Evolutionary conservation across 2,797 vertebrate genomes (phyloP), one percentile per base, ranked within the genome.

Genomic region (Schizothorax lantsangensis): DNA sequence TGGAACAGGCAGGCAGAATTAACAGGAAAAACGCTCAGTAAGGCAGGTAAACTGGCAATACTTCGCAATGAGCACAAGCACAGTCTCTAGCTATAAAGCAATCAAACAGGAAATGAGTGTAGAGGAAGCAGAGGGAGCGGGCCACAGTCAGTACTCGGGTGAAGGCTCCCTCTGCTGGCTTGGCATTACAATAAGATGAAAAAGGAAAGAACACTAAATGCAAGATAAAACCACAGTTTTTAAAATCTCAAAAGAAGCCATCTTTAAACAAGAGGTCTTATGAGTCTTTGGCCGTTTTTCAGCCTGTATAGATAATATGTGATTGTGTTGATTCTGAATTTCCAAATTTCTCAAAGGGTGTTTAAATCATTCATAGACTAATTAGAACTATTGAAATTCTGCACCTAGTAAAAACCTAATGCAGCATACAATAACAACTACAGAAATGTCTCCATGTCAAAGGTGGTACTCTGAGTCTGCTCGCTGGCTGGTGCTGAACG

Each of bases 391-490:
- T 14, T 36, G 5, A 54, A 23, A 36, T 74, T 30, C 43, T 30
- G n/a, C 43, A 73, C 6, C 15, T 15, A 26, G 6, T 9, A 19
- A 36, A 8, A 30, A 64, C 6, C 14, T 0, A 17, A n/a, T 12
- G 59, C 26, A 47, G 40, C 57, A 30, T 1, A 7, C 1, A 66
- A 30, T 33, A 30, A 64, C 9, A 47, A 33, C 2, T 79, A 26
- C 14, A 59, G 30, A 74, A 5, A 30, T 47, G 68, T 74, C 15
- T 73, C 49, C 36, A 54, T 86, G 45, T 81, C 71, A 8, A 89
- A 95, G 95, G 95, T 96, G 95, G 95, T 94, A 83, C 75, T 82
- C 92, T 0, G 95, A 96, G 89, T 96, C 95, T 0, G 94, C 95
- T 3, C 94, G 95, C 2, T 96, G 95, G 95, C 77, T 95, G 86